Conservation (phyloP, 2,888 invertebrate species). For the Congeria kusceri region DNA sequence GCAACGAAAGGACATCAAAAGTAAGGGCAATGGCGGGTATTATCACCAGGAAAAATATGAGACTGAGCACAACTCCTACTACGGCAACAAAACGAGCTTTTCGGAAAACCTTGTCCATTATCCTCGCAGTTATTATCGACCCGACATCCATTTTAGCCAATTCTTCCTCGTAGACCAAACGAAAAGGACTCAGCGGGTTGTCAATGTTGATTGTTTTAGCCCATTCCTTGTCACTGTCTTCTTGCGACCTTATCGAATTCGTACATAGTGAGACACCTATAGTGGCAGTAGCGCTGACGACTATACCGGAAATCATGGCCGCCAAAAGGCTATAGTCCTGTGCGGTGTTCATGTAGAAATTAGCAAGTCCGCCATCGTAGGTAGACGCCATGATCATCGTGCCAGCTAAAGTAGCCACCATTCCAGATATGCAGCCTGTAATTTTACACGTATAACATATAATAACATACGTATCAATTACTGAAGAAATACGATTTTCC, state of each 20-base stretch:
- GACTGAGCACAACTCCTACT: no score
- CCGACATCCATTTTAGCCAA: slow-evolving; percentile 57
- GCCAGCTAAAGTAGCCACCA: slow-evolving; percentile 65
- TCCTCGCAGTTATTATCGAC: slow-evolving; percentile 45
- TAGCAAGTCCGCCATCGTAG: slow-evolving; percentile 70
- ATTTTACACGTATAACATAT: background rate
- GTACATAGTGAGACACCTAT: slow-evolving; percentile 75
- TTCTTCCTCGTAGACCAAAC: slow-evolving; percentile 69
- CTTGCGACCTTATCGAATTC: slow-evolving; percentile 41
- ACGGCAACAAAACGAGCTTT: no score
- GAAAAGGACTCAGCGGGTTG: slow-evolving; percentile 77
- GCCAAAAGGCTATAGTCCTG: slow-evolving; percentile 75
- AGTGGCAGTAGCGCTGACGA: slow-evolving; percentile 69
- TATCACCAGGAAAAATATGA: no score
- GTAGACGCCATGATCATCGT: slow-evolving; percentile 68
- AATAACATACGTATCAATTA: no score
- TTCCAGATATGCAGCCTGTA: slow-evolving; percentile 72
- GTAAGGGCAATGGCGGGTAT: no score
- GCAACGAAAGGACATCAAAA: no score
- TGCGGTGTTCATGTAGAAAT: slow-evolving; percentile 76
- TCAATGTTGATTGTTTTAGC: slow-evolving; percentile 76
- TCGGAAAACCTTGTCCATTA: slow-evolving; percentile 64
- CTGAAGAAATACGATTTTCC: no score
- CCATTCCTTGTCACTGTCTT: slow-evolving; percentile 70
- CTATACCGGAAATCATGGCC: slow-evolving; percentile 72